Percentiles rank a stretch among this genome's conserved stretches.
These are phyloP conservation scores for Heliconius ethilla DNA, from an alignment of 2,888 invertebrate species.

Conservation along the genomic window DNA sequence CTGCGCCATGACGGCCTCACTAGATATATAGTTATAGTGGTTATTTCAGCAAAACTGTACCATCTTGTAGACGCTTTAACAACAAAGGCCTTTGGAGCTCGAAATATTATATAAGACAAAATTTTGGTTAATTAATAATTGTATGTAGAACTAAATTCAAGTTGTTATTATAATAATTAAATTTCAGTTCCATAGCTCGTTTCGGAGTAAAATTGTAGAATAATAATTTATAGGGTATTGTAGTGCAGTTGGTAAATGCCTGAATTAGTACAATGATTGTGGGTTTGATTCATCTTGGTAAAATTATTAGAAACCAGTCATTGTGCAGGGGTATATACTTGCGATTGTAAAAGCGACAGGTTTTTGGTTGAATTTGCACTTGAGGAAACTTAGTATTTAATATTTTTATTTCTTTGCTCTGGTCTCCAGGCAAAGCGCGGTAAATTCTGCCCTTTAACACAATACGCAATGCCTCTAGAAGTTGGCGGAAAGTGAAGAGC, in stretches of 20 bases:
- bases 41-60: neutral
- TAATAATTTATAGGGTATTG: neutral
- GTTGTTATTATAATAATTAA: constrained; percentile 7
- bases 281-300: neutral
- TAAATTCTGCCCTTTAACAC: no score
- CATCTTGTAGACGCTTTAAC: constrained; percentile 2
- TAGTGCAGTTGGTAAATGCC: neutral
- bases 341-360: no score
- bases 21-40: no score
- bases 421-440: no score
- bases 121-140: constrained; percentile 18
- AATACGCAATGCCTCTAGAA: no score
- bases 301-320: no score
- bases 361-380: no score
- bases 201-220: neutral
- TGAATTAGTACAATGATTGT: neutral
- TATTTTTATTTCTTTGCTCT: no score
- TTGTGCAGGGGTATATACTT: no score
- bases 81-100: neutral
- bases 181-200: neutral
- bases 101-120: constrained; percentile 7
- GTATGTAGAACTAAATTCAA: neutral
- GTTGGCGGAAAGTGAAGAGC: no score
- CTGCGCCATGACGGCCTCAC: no score
- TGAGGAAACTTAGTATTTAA: no score